These are phyloP conservation scores for Zootermopsis nevadensis DNA, from an alignment of 2,888 invertebrate genomes.

Conservation along the genomic window DNA sequence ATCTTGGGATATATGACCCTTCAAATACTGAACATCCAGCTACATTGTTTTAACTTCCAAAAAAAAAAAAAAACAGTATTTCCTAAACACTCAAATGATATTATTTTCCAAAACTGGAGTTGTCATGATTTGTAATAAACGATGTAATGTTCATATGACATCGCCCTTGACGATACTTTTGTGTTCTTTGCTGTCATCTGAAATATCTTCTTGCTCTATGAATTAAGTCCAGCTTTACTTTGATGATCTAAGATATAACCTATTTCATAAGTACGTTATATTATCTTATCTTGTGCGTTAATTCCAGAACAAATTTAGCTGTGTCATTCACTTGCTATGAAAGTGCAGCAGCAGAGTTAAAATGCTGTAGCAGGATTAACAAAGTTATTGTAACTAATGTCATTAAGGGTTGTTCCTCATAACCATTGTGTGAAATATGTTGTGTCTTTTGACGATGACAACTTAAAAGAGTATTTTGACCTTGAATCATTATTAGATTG, in stretches of 20 bases:
- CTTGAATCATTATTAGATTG: conserved; percentile 24
- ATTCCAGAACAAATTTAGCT: neutral
- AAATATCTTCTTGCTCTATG: neutral
- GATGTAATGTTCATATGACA: neutral
- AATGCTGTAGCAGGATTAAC: conserved; percentile 11
- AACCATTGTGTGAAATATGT: conserved; percentile 22
- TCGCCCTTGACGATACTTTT: neutral
- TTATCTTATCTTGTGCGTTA: conserved; percentile 9
- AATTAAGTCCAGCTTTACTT: neutral
- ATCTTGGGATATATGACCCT: neutral
- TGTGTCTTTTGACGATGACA: conserved; percentile 30
- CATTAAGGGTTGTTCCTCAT: conserved; percentile 1
- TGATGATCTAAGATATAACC: neutral
- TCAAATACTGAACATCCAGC: conserved; percentile 23
- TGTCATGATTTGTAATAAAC: neutral
- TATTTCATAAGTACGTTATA: neutral
- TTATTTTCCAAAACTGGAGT: neutral
- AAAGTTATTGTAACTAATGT: conserved; percentile 20
- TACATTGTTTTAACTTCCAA: conserved; percentile 18
- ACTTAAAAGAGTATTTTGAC: conserved; percentile 22
- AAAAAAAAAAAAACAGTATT: neutral
- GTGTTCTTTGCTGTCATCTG: neutral
- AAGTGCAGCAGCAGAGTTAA: conserved; percentile 7
- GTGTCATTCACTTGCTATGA: neutral
- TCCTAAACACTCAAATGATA: too few relatives aligned